Conservation (phyloP, 2,888 invertebrate species). For the Drosophila eohydei region DNA sequence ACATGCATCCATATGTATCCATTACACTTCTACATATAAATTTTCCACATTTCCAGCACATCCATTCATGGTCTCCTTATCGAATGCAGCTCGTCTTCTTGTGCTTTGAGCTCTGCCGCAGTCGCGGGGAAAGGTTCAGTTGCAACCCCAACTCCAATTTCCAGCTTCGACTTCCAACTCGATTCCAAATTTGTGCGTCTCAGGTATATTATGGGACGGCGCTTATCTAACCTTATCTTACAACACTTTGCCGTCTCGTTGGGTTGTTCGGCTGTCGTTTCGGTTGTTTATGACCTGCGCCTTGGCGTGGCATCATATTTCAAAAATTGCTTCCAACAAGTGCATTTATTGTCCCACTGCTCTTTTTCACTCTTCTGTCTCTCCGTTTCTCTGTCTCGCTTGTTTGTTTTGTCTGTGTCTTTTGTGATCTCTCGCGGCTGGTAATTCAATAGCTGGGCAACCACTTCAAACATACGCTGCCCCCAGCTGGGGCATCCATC, state of each 20-base stretch:
- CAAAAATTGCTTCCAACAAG: slow-evolving; percentile 71
- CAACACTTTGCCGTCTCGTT: slow-evolving; percentile 68
- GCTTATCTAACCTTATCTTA: slow-evolving; percentile 77
- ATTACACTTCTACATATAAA: slow-evolving; percentile 9
- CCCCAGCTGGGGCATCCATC: slow-evolving; percentile 71
- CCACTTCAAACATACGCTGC: slow-evolving; percentile 53
- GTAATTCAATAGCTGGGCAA: slow-evolving; percentile 66
- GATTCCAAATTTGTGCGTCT: slow-evolving; percentile 14
- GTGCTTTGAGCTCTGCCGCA: slow-evolving; percentile 42
- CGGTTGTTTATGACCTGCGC: slow-evolving; percentile 76
- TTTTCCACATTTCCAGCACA: background rate
- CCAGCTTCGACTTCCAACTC: slow-evolving; percentile 14
- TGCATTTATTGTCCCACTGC: slow-evolving; percentile 64
- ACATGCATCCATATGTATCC: background rate
- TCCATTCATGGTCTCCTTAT: slow-evolving; percentile 38
- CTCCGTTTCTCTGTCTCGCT: background rate
- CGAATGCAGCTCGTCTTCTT: slow-evolving; percentile 25
- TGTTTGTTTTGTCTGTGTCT: slow-evolving; percentile 19
- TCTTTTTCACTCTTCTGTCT: slow-evolving; percentile 19
- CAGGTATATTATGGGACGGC: slow-evolving; percentile 59
- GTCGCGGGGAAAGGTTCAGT: slow-evolving; percentile 32
- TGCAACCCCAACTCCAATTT: slow-evolving; percentile 7
- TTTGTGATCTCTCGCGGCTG: slow-evolving; percentile 37
- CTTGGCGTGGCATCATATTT: slow-evolving; percentile 74
- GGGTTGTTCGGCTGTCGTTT: slow-evolving; percentile 30